Evolutionary conservation across 2,797 vertebrate species (phyloP).

Genomic region (Triplophysa yarkandensis): DNA sequence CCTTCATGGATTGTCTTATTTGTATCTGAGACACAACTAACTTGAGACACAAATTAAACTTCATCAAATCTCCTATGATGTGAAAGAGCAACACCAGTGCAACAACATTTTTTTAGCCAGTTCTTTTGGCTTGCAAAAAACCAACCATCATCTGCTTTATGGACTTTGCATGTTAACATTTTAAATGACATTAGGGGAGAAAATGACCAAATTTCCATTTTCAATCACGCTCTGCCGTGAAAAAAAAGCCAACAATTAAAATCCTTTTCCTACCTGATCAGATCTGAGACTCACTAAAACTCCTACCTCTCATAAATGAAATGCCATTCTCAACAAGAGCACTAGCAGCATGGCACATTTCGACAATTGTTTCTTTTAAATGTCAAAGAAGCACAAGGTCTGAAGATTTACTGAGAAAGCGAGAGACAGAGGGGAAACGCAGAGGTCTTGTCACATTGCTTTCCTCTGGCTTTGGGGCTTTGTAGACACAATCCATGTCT

Average conservation of each 20-base stretch:
- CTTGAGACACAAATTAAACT: too few species aligned
- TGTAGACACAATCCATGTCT: slow-evolving; percentile 37
- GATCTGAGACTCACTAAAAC: slow-evolving; percentile 10
- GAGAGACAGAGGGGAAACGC: neutral
- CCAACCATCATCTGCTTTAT: too few species aligned
- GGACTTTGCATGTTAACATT: too few species aligned
- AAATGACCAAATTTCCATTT: too few species aligned
- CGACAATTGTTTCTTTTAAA: slow-evolving; percentile 31
- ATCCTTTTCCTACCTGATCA: slow-evolving; percentile 4
- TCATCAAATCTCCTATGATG: too few species aligned
- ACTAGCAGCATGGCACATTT: slow-evolving; percentile 15
- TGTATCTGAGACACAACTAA: too few species aligned
- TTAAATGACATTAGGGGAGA: too few species aligned
- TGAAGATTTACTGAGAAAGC: slow-evolving; percentile 15
- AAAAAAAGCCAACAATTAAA: neutral
- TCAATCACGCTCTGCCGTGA: too few species aligned
- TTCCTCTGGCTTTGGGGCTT: slow-evolving; percentile 30
- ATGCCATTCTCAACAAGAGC: neutral
- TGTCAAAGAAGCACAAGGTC: slow-evolving; percentile 37
- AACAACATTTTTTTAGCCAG: too few species aligned
- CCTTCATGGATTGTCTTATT: too few species aligned
- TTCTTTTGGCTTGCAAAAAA: too few species aligned
- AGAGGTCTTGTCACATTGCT: slow-evolving; percentile 18
- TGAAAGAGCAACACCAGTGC: too few species aligned
- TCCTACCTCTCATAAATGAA: neutral